Base-by-base conservation (phyloP, 2,797 vertebrate genomes). In the Melanotaenia pygmaea region DNA sequence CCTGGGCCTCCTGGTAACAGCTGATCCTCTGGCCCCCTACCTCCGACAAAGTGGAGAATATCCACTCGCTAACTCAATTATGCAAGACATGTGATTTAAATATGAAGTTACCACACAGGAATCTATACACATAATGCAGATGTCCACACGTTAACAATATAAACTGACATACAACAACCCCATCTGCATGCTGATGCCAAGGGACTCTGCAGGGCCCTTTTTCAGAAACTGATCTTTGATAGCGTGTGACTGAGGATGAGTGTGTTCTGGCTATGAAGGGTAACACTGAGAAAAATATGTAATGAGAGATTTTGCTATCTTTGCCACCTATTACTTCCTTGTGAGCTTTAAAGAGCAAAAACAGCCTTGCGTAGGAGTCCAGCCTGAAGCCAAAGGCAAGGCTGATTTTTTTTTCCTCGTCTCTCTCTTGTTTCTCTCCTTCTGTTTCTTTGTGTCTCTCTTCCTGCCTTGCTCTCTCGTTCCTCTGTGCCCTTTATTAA, bases 71-170 rank as follows among this genome's bases (percentile, higher is more conserved):
- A 34, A 81, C 87, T 94, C 90, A 91, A 94, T 94, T 93, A 94
- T 94, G 92, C 80, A 94, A 84, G 79, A 89, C 79, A 72, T 85
- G 86, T 92, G 89, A 93, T 93, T 94, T 90, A 93, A 90, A 91
- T 87, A 94, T 91, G 89, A 94, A 80, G 76, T 76, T 74, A 71
- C 79, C 77, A 60, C 82, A 82, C 63, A 76, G 76, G 74, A 76
- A 82, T 67, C 77, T 86, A 82, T 79, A 81, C 69, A 84, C 79
- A 82, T 50, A 64, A 71, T 38, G 71, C 72, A 74, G 40, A 76
- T 67, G 65, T 59, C 67, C 78, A 59, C 75, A 80, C 63, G 47
- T 59, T 65, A 59, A 66, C 72, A 64, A 66, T 59, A 50, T 64
- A 77, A 79, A 75, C 81, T 71, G 64, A 71, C 68, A 70, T 64